A percentile compares a stretch with the other conserved stretches of the same genome.
Conservation (phyloP, 2,113 vertebrate species). For the Miniopterus natalensis region DNA sequence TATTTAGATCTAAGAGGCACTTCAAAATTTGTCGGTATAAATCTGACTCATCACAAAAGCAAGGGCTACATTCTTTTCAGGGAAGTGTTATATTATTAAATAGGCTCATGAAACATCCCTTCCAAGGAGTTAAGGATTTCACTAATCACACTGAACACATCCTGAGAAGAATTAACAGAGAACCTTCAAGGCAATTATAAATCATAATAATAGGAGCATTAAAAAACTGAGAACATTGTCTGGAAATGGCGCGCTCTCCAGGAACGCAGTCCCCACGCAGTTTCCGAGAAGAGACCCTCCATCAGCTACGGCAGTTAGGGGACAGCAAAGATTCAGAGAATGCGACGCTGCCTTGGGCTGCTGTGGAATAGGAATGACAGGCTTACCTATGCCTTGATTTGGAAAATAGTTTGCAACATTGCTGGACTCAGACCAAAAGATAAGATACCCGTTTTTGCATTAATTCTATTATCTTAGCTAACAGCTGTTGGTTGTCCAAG, state of each 20-base stretch:
- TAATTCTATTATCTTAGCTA: slow-evolving; percentile 60
- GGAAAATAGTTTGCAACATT: slow-evolving; percentile 46
- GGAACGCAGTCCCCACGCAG: slow-evolving; percentile 72
- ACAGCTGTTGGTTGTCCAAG: slow-evolving; percentile 19
- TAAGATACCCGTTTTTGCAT: not conserved
- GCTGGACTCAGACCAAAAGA: not conserved
- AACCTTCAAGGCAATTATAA: slow-evolving; percentile 82
- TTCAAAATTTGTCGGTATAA: slow-evolving; percentile 7
- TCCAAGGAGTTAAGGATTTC: slow-evolving; percentile 68
- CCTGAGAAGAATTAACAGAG: slow-evolving; percentile 76
- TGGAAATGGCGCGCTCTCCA: slow-evolving; percentile 82
- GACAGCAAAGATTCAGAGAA: slow-evolving; percentile 63
- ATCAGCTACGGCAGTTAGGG: slow-evolving; percentile 73
- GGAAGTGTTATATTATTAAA: slow-evolving; percentile 24
- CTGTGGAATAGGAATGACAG: slow-evolving; percentile 13
- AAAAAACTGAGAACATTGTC: slow-evolving; percentile 85
- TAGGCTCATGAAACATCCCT: slow-evolving; percentile 45
- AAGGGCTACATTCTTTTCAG: not conserved
- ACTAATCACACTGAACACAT: slow-evolving; percentile 73
- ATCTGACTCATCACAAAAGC: not conserved
- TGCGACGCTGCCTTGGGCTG: not conserved
- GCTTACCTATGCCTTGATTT: not conserved
- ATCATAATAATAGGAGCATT: slow-evolving; percentile 85
- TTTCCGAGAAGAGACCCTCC: slow-evolving; percentile 81
- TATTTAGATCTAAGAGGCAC: not conserved